Conservation (phyloP, 2,888 invertebrate genomes). For the Bhutanitis thaidina region DNA sequence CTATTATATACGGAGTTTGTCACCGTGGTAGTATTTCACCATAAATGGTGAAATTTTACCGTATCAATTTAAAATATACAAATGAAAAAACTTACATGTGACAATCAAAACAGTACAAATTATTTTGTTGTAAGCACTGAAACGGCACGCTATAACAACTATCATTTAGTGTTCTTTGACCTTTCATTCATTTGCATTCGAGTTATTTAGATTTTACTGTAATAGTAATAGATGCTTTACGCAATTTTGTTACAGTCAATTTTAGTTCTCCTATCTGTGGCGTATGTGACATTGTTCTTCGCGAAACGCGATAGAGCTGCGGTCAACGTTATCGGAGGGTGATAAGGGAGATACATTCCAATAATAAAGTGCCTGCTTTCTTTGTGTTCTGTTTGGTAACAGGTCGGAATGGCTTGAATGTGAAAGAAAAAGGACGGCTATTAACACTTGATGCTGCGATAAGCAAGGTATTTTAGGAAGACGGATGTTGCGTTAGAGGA, state of each 20-base stretch:
- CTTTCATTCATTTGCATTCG: constrained; percentile 29
- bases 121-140: constrained; percentile 32
- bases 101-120: constrained; percentile 34
- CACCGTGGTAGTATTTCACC: too few relatives aligned
- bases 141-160: constrained; percentile 35
- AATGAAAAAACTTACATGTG: not conserved
- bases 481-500: not conserved
- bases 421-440: constrained; percentile 15
- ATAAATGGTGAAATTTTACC: too few relatives aligned
- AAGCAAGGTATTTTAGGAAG: constrained; percentile 1
- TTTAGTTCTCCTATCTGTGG: constrained; percentile 27
- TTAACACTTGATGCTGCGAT: not conserved
- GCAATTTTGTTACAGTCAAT: constrained; percentile 22
- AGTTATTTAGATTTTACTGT: not conserved
- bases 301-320: constrained; percentile 37
- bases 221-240: constrained; percentile 29
- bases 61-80: not conserved
- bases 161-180: constrained; percentile 74
- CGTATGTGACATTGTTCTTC: constrained; percentile 36
- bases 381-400: constrained; percentile 41
- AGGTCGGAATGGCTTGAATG: constrained; percentile 24
- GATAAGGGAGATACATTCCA: constrained; percentile 58
- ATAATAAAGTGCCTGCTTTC: constrained; percentile 65
- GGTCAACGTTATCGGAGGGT: constrained; percentile 59
- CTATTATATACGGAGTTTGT: too few relatives aligned